phyloP scores from a whole-genome alignment of 2,888 invertebrate genomes.

The Nemapogon koenigi region DNA sequence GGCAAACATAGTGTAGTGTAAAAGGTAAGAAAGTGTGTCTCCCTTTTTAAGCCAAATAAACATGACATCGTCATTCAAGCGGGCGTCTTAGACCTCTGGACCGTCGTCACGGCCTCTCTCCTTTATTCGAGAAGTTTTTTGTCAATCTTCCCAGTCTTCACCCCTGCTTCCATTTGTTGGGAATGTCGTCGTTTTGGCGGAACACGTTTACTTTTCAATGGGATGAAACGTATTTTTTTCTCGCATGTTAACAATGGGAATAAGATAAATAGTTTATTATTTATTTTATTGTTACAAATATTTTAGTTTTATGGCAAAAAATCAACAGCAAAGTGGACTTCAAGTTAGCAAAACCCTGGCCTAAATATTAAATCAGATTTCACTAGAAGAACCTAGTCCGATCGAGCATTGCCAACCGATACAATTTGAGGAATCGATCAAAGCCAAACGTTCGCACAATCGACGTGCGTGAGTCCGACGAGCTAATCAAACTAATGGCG shows the following conservation, averaged over 20 bases:
- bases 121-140: slow-evolving; percentile 47
- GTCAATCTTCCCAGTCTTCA: slow-evolving; percentile 31
- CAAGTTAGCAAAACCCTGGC: too few species aligned
- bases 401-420: too few species aligned
- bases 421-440: slow-evolving; percentile 55
- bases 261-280: too few species aligned
- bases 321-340: too few species aligned
- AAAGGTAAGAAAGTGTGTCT: slow-evolving; percentile 39
- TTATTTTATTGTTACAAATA: too few species aligned
- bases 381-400: too few species aligned
- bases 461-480: slow-evolving; percentile 47
- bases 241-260: too few species aligned
- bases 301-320: too few species aligned
- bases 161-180: slow-evolving; percentile 9
- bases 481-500: slow-evolving; percentile 56
- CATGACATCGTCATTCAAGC: slow-evolving; percentile 51
- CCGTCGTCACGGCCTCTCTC: slow-evolving; percentile 33
- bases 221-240: slow-evolving; percentile 41
- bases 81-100: slow-evolving; percentile 33
- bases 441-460: slow-evolving; percentile 47
- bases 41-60: slow-evolving; percentile 54
- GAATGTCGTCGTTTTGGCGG: slow-evolving; percentile 15
- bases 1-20: slow-evolving; percentile 17
- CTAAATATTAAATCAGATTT: too few species aligned
- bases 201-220: slow-evolving; percentile 37